phyloP scores from a whole-genome alignment of 2,797 vertebrate species.

The Champsocephalus esox region DNA sequence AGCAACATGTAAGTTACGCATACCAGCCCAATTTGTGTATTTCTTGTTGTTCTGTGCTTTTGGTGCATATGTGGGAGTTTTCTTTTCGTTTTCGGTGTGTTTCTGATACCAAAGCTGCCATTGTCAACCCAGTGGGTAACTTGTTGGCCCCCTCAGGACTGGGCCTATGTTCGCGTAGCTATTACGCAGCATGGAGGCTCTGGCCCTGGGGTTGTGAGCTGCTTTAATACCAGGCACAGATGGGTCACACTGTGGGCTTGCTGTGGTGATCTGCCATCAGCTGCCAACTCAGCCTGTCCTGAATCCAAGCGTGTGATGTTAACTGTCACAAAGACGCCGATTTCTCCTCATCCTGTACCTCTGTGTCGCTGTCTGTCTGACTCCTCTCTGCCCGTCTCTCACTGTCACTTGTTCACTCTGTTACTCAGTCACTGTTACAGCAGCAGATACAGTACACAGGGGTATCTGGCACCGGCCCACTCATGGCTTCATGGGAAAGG shows the following conservation, averaged over 20 bases:
- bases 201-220: conserved; percentile 75
- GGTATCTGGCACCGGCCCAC: conserved; percentile 67
- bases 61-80: conserved; percentile 13
- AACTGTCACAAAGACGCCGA: conserved; percentile 71
- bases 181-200: conserved; percentile 75
- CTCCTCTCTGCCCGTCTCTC: conserved; percentile 35
- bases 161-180: conserved; percentile 74
- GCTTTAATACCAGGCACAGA: conserved; percentile 84
- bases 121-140: conserved; percentile 83
- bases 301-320: conserved; percentile 72
- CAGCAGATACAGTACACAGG: conserved; percentile 40
- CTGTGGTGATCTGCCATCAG: conserved; percentile 62
- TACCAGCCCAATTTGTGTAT: conserved; percentile 10
- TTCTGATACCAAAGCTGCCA: conserved; percentile 77
- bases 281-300: conserved; percentile 63
- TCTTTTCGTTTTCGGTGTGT: conserved; percentile 17
- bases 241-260: conserved; percentile 75
- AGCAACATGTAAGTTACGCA: conserved; percentile 21
- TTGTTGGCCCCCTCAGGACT: conserved; percentile 79
- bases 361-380: conserved; percentile 34
- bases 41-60: conserved; percentile 29
- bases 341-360: conserved; percentile 69
- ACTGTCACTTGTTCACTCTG: conserved; percentile 22
- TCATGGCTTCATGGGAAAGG: conserved; percentile 90
- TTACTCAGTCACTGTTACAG: conserved; percentile 25